A percentile compares a stretch with the other conserved stretches of the same genome.
Evolutionary conservation across 1,140 invertebrate species (phyloP).

Genomic region (Halesus radiatus): DNA sequence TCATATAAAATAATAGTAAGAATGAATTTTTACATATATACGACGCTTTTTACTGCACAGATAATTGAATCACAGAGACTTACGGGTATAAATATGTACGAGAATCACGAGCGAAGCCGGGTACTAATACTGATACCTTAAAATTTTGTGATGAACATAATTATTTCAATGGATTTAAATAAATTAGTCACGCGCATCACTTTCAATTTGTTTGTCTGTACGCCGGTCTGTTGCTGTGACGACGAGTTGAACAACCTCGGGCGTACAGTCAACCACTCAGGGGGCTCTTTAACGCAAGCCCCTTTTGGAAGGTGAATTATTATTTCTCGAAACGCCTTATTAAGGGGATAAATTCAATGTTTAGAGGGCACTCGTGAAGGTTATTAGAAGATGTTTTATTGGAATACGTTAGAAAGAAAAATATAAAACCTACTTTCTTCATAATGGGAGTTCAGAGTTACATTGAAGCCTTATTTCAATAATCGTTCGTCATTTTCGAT

Average conservation of each 20-base stretch:
- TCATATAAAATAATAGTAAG: too few relatives aligned
- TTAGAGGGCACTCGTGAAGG: not conserved
- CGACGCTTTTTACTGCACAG: too few relatives aligned
- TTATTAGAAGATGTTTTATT: slow-evolving; percentile 1
- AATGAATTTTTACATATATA: too few relatives aligned
- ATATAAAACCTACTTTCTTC: not conserved
- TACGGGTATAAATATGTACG: too few relatives aligned
- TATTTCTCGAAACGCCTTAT: not conserved
- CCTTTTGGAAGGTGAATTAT: not conserved
- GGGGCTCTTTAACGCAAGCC: not conserved
- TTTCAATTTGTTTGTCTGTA: slow-evolving; percentile 1
- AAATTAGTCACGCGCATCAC: not conserved
- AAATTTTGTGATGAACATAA: too few relatives aligned
- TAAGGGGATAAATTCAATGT: slow-evolving; percentile 20
- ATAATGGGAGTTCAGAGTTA: too few relatives aligned
- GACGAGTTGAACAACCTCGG: slow-evolving; percentile 34
- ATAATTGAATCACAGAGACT: too few relatives aligned
- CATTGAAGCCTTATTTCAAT: too few relatives aligned
- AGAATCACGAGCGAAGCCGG: too few relatives aligned
- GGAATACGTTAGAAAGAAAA: not conserved
- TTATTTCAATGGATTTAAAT: too few relatives aligned
- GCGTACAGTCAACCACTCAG: slow-evolving; percentile 24
- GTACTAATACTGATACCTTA: too few relatives aligned
- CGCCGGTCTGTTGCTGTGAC: slow-evolving; percentile 22
- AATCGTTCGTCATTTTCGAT: too few relatives aligned